These are phyloP conservation scores for Eremophila alpestris DNA, from an alignment of 2,797 vertebrate species.

Conservation along the genomic window DNA sequence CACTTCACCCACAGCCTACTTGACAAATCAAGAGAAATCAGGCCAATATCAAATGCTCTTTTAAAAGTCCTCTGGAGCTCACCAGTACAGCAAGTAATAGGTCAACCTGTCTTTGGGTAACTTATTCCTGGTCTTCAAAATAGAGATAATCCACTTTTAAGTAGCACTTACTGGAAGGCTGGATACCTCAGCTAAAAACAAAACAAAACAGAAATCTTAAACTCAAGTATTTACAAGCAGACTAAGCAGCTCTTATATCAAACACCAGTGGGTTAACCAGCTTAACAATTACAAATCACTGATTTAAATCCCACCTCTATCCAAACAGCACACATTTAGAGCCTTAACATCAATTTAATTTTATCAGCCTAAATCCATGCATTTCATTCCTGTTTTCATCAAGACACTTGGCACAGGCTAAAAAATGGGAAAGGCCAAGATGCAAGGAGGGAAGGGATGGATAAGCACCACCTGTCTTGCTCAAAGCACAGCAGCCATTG, in stretches of 20 bases:
- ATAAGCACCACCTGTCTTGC: background rate
- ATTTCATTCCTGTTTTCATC: background rate
- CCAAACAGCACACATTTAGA: background rate
- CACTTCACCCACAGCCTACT: background rate
- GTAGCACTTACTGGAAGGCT: background rate
- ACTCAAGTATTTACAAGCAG: background rate
- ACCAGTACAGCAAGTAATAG: background rate
- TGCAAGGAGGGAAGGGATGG: background rate
- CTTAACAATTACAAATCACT: background rate
- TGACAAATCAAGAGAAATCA: background rate
- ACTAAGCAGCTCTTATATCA: background rate
- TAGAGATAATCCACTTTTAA: background rate
- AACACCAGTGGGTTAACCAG: background rate
- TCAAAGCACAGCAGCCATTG: background rate
- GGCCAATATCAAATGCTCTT: background rate
- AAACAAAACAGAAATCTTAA: background rate
- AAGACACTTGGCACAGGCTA: background rate
- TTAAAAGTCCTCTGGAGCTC: background rate
- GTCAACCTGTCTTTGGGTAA: background rate
- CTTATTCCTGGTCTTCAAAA: background rate
- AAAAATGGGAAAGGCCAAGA: background rate
- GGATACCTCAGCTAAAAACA: background rate
- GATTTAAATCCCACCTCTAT: background rate
- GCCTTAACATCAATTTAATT: background rate
- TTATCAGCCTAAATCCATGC: background rate